Conservation (phyloP, 2,113 vertebrate species). For the Xerus inauris region DNA sequence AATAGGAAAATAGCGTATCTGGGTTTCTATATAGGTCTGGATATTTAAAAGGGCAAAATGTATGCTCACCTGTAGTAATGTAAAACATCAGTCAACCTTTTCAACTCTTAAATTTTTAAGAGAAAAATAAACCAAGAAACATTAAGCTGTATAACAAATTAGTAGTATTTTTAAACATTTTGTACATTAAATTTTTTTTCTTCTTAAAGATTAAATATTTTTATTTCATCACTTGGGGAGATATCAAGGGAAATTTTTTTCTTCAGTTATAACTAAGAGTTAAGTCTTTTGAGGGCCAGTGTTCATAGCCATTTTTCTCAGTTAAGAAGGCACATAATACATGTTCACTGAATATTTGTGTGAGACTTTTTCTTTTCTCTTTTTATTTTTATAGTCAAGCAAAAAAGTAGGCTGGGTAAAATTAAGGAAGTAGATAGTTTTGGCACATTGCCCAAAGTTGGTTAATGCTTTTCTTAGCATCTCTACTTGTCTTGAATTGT, state of each 20-base stretch:
- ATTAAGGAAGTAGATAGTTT: not conserved
- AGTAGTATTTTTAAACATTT: not conserved
- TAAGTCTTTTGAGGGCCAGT: not conserved
- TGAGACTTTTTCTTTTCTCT: not conserved
- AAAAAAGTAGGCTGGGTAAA: not conserved
- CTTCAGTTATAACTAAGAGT: not conserved
- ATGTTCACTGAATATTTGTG: not conserved
- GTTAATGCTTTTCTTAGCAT: not conserved
- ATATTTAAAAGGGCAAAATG: not conserved
- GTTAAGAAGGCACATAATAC: not conserved
- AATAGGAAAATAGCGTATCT: not conserved
- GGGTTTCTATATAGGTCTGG: not conserved
- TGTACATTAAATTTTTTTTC: not conserved
- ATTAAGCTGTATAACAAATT: not conserved
- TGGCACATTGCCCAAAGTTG: not conserved
- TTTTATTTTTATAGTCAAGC: not conserved
- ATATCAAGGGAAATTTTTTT: not conserved
- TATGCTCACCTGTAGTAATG: not conserved
- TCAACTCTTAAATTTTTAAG: constrained; percentile 27
- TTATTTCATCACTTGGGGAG: not conserved
- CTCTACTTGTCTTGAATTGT: not conserved
- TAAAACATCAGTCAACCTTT: not conserved
- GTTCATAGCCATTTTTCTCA: not conserved
- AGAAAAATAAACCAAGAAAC: not conserved
- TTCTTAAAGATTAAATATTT: not conserved